Evolutionary conservation across 1,140 invertebrate genomes (phyloP).

Genomic region (Micrasema longulum): DNA sequence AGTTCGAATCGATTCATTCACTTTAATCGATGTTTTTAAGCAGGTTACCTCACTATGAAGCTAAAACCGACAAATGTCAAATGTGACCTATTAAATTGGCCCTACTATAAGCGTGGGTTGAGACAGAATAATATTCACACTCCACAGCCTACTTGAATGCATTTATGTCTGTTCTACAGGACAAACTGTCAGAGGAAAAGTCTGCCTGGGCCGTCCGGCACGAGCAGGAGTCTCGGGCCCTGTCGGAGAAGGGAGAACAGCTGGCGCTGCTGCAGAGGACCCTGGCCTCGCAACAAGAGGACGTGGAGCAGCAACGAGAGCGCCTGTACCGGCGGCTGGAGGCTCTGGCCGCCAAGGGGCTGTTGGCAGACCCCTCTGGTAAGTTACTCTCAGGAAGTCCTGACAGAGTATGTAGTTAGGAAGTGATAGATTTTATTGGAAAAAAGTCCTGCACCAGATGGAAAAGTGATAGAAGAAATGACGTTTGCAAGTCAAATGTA

Average conservation of each 20-base stretch:
- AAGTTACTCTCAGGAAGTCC: too few species aligned
- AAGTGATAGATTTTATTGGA: too few species aligned
- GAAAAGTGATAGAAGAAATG: too few species aligned
- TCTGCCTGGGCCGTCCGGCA: slow-evolving; percentile 77
- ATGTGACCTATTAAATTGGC: too few species aligned
- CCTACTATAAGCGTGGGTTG: neutral
- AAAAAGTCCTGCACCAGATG: too few species aligned
- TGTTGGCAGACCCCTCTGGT: slow-evolving; percentile 60
- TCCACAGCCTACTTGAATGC: too few species aligned
- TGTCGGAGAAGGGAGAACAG: slow-evolving; percentile 55
- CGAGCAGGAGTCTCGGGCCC: slow-evolving; percentile 57
- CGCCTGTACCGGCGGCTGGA: slow-evolving; percentile 87
- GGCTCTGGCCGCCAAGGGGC: slow-evolving; percentile 78
- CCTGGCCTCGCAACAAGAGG: slow-evolving; percentile 79
- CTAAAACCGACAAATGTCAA: too few species aligned
- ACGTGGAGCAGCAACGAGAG: slow-evolving; percentile 87
- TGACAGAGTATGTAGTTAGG: too few species aligned
- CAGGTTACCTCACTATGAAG: too few species aligned
- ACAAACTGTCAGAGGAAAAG: slow-evolving; percentile 83
- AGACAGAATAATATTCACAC: neutral
- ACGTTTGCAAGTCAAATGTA: too few species aligned
- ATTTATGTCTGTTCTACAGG: slow-evolving; percentile 68
- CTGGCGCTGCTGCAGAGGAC: slow-evolving; percentile 60
- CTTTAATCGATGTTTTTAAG: too few species aligned
- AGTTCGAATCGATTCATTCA: too few species aligned